Percentiles rank a stretch among this genome's conserved stretches.
These are phyloP conservation scores for Oikopleura vanhoeffeni DNA, from an alignment of 23 tunicate species.

Conservation along the genomic window DNA sequence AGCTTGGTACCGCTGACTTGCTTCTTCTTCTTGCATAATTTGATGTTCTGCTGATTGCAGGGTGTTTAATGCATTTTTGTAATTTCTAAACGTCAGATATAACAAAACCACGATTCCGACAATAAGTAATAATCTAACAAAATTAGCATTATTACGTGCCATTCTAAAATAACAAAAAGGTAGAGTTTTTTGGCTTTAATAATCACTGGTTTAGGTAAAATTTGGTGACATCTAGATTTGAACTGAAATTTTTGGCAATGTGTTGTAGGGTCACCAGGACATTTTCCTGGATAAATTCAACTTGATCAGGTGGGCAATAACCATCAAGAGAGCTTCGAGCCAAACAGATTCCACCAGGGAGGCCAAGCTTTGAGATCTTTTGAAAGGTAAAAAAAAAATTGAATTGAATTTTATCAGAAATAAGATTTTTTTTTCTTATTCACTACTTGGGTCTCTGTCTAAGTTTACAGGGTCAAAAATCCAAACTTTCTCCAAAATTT, in stretches of 20 bases:
- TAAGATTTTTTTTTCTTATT: too few species aligned
- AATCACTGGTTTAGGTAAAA: background rate
- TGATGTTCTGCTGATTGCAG: background rate
- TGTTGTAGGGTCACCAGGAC: background rate
- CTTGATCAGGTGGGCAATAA: background rate
- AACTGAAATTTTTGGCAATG: background rate
- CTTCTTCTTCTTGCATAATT: background rate
- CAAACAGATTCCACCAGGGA: background rate
- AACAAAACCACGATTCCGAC: background rate
- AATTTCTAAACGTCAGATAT: background rate
- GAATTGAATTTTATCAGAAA: too few species aligned
- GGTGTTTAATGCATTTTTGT: background rate
- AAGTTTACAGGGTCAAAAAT: too few species aligned
- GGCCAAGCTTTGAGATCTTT: background rate
- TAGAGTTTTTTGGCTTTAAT: background rate
- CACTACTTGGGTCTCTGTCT: too few species aligned
- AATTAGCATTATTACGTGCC: background rate
- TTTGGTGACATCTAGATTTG: background rate
- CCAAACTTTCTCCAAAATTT: too few species aligned
- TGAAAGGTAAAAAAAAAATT: too few species aligned
- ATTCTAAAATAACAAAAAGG: constrained; percentile 1
- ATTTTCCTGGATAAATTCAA: background rate
- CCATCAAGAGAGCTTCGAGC: background rate
- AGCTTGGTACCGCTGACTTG: background rate
- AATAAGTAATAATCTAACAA: background rate